Evolutionary conservation across 2,888 invertebrate genomes (phyloP).

Genomic region (Pachydiplax longipennis): DNA sequence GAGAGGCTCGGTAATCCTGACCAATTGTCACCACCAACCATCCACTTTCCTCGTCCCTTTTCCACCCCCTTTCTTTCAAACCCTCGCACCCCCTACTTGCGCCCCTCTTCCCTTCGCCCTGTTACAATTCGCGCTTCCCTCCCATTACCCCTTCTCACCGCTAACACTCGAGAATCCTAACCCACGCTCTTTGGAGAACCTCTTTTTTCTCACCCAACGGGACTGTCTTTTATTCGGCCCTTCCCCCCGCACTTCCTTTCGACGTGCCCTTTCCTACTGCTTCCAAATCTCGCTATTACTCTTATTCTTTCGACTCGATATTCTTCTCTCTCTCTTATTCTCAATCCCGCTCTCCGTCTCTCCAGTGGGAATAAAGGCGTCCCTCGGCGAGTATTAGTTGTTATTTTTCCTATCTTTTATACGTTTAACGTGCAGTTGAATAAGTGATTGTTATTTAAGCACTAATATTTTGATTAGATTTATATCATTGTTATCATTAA

Average conservation of each 20-base stretch:
- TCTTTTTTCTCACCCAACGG: not conserved
- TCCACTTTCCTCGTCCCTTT: constrained; percentile 2
- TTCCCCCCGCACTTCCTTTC: not conserved
- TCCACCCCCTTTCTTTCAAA: not conserved
- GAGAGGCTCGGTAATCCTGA: constrained; percentile 24
- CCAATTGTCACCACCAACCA: constrained; percentile 35
- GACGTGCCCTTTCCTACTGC: not conserved
- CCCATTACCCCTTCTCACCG: constrained; percentile 15
- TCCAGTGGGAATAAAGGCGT: not conserved
- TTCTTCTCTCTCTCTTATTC: not conserved
- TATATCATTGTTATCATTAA: too few species aligned
- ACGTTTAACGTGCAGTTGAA: too few species aligned
- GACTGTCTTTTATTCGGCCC: not conserved
- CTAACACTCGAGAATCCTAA: not conserved
- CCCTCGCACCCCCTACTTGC: not conserved
- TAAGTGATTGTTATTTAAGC: too few species aligned
- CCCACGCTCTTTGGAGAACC: not conserved
- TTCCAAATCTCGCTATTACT: not conserved
- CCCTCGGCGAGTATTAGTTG: too few species aligned
- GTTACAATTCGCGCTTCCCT: constrained; percentile 6
- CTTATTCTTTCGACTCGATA: not conserved
- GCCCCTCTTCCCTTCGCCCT: not conserved
- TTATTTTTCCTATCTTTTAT: too few species aligned
- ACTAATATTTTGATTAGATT: too few species aligned
- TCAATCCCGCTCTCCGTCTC: not conserved